phyloP scores from a whole-genome alignment of 1,140 invertebrate genomes.

The Bombus ignitus region DNA sequence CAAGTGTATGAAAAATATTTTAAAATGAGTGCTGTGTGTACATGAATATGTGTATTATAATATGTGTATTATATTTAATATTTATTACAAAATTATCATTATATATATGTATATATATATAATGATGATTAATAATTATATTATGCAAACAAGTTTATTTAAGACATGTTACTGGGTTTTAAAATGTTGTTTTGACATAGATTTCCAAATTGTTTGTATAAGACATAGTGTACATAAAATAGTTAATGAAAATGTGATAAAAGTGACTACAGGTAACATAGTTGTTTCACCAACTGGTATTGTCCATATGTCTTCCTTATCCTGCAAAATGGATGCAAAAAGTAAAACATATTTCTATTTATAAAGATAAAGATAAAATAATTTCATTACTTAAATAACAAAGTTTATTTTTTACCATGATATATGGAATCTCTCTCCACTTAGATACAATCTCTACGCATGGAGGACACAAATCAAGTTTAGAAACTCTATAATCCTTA shows the following conservation, averaged over 20 bases:
- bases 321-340: not conserved
- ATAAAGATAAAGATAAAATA: not conserved
- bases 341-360: not conserved
- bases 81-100: slow-evolving; percentile 37
- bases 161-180: slow-evolving; percentile 48
- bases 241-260: slow-evolving; percentile 64
- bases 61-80: slow-evolving; percentile 44
- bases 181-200: not conserved
- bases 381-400: not conserved
- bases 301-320: slow-evolving; percentile 67
- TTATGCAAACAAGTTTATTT: not conserved
- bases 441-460: slow-evolving; percentile 69
- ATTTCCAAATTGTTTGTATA: slow-evolving; percentile 56
- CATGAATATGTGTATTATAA: slow-evolving; percentile 35
- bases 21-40: slow-evolving; percentile 1
- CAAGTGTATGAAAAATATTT: slow-evolving; percentile 4
- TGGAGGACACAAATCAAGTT: slow-evolving; percentile 71
- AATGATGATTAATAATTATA: not conserved
- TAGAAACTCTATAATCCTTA: slow-evolving; percentile 71
- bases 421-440: slow-evolving; percentile 75
- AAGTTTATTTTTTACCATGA: slow-evolving; percentile 62
- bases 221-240: slow-evolving; percentile 62
- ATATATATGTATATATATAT: not conserved
- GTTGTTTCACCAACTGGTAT: slow-evolving; percentile 74
- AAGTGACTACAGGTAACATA: slow-evolving; percentile 53